Evolutionary conservation across 2,797 vertebrate species (phyloP).

Genomic region (Acanthornis magna): DNA sequence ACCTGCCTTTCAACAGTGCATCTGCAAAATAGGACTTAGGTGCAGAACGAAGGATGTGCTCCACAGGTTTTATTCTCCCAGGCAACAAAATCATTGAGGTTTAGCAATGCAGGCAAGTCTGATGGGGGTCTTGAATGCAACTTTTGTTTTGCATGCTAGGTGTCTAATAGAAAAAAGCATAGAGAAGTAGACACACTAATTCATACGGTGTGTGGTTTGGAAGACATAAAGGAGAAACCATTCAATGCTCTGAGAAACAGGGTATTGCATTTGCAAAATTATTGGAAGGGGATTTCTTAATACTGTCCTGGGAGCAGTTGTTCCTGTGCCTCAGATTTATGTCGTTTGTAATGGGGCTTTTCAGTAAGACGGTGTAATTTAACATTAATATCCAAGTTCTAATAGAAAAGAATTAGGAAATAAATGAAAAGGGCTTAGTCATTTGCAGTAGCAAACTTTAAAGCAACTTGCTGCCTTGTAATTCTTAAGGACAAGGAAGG

Average conservation of each 20-base stretch:
- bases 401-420: constrained; percentile 14
- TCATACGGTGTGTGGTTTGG: background rate
- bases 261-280: background rate
- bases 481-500: background rate
- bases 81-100: background rate
- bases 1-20: background rate
- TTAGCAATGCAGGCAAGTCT: background rate
- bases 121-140: background rate
- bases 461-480: background rate
- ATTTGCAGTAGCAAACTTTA: background rate
- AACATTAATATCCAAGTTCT: constrained; percentile 18
- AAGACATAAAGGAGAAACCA: background rate
- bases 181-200: background rate
- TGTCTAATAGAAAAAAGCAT: background rate
- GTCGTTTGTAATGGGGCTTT: background rate
- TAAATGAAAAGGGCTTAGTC: constrained; percentile 26
- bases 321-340: background rate
- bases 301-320: background rate
- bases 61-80: background rate
- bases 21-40: background rate
- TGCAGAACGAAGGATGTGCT: background rate
- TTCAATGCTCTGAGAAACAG: background rate
- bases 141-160: background rate
- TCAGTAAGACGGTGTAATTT: constrained; percentile 1
- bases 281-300: constrained; percentile 22